phyloP scores from a whole-genome alignment of 1,140 invertebrate genomes.

The Yoshiicerus persimilis region DNA sequence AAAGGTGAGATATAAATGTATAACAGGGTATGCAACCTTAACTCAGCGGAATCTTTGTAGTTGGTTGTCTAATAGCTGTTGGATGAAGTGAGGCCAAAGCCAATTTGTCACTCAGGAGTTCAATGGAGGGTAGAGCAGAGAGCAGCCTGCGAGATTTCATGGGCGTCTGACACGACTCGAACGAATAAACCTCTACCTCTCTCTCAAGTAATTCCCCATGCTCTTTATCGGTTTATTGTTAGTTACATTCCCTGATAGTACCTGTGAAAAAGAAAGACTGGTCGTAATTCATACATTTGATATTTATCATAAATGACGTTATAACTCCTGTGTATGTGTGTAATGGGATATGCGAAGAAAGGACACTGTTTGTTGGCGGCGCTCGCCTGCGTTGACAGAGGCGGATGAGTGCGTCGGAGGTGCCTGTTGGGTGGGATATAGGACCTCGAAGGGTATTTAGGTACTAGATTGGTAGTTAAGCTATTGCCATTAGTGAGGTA shows the following conservation, averaged over 20 bases:
- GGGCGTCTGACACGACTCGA: background rate
- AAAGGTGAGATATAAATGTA: too few relatives aligned
- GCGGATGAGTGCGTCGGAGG: background rate
- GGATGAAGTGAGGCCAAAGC: background rate
- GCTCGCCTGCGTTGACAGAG: background rate
- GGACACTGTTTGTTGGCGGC: background rate
- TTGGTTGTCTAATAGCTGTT: background rate
- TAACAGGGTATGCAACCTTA: background rate
- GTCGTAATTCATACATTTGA: background rate
- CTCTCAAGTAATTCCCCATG: background rate
- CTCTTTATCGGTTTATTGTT: background rate
- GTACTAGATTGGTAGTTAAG: background rate
- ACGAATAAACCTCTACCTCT: background rate
- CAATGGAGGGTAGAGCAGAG: background rate
- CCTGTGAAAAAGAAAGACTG: background rate
- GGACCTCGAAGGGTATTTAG: background rate
- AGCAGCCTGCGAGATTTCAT: background rate
- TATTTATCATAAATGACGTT: conserved; percentile 1
- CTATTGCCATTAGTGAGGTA: background rate
- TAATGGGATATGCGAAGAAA: background rate
- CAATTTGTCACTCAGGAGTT: conserved; percentile 12
- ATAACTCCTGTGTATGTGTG: background rate
- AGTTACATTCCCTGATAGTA: background rate
- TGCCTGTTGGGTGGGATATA: background rate
- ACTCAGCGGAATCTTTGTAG: background rate